Conservation (phyloP, 2,888 invertebrate species). For the Carabus problematicus region DNA sequence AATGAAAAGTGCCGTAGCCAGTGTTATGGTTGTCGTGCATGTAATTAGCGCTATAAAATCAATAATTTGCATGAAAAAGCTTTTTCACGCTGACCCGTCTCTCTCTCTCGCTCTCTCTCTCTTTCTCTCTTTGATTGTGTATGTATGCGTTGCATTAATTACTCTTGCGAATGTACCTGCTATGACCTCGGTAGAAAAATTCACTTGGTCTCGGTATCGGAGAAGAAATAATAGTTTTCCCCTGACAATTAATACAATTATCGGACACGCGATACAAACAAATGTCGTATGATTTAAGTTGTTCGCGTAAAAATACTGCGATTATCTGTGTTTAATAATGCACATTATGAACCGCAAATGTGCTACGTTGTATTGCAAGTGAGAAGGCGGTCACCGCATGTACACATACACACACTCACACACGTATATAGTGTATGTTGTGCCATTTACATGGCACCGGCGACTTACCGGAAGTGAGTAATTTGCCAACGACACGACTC, state of each 20-base stretch:
- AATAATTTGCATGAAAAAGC: slow-evolving; percentile 28
- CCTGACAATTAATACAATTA: slow-evolving; percentile 12
- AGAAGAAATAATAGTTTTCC: slow-evolving; percentile 7
- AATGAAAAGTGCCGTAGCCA: slow-evolving; percentile 12
- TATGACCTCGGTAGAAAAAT: too few relatives aligned
- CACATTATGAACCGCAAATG: slow-evolving; percentile 19
- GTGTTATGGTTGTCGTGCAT: background rate
- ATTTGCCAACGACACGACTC: slow-evolving; percentile 25
- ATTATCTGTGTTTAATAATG: slow-evolving; percentile 25
- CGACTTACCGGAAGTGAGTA: slow-evolving; percentile 19
- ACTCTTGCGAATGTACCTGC: slow-evolving; percentile 6
- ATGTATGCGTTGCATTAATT: slow-evolving; percentile 9
- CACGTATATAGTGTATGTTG: background rate
- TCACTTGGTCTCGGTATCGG: too few relatives aligned
- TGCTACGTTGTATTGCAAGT: background rate
- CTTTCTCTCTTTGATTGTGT: background rate
- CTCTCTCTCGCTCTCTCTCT: slow-evolving; percentile 2
- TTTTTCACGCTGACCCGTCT: slow-evolving; percentile 11
- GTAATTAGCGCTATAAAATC: slow-evolving; percentile 16
- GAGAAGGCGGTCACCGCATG: too few relatives aligned
- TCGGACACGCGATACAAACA: slow-evolving; percentile 4
- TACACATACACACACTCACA: too few relatives aligned
- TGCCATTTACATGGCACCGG: background rate
- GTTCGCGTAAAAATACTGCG: background rate
- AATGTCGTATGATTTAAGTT: background rate